phyloP scores from a whole-genome alignment of 2,797 vertebrate species.

The Siniperca scherzeri region DNA sequence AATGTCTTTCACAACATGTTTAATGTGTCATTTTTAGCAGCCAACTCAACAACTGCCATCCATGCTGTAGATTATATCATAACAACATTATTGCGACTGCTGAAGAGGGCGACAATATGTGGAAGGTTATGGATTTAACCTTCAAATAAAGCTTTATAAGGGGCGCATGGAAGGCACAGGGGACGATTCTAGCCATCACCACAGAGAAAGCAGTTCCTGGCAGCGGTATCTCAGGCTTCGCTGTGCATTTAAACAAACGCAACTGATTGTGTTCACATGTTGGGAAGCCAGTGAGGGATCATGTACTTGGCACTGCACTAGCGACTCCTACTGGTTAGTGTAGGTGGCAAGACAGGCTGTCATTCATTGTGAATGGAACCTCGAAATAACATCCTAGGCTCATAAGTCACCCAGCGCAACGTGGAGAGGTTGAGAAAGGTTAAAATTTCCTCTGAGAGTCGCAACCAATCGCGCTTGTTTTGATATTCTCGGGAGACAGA shows the following conservation, averaged over 20 bases:
- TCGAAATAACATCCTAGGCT: slow-evolving; percentile 8
- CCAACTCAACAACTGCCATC: background rate
- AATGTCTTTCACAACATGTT: background rate
- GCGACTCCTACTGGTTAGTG: background rate
- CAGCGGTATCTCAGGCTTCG: background rate
- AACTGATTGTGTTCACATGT: background rate
- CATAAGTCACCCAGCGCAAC: background rate
- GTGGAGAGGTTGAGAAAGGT: background rate
- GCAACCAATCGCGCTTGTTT: background rate
- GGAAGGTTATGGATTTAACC: slow-evolving; percentile 29
- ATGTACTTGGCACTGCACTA: background rate
- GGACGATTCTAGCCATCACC: background rate
- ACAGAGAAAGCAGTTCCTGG: background rate
- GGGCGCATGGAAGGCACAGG: background rate
- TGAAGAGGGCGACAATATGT: slow-evolving; percentile 8
- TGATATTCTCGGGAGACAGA: background rate
- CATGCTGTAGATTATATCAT: background rate
- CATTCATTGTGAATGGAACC: background rate
- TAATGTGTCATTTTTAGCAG: background rate
- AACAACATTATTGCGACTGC: background rate
- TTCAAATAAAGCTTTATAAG: slow-evolving; percentile 30
- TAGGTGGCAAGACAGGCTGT: background rate
- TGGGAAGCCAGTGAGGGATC: slow-evolving; percentile 4
- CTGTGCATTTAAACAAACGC: background rate
- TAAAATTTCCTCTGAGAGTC: background rate